Conservation (phyloP, 2,888 invertebrate species). For the Andrena dorsata region DNA sequence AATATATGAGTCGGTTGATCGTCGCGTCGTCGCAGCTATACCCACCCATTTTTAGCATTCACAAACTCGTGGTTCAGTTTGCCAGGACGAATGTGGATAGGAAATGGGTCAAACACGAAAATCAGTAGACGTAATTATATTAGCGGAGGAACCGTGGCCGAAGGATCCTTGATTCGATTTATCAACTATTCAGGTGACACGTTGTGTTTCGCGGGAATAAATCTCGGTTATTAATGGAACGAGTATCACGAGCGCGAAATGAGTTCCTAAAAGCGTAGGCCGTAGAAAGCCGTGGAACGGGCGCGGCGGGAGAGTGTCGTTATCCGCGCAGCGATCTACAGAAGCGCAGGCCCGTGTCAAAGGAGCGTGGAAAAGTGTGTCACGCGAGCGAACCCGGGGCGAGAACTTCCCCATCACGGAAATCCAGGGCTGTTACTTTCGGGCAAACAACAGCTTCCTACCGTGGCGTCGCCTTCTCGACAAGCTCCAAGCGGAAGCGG, state of each 20-base stretch:
- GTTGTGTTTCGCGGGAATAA: too few species aligned
- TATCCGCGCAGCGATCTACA: conserved; percentile 68
- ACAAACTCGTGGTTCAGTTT: too few species aligned
- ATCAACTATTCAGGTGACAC: too few species aligned
- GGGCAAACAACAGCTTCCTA: conserved; percentile 28
- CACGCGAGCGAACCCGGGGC: conserved; percentile 64
- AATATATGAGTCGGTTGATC: too few species aligned
- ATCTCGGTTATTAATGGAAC: conserved; percentile 21
- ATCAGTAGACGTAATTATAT: too few species aligned
- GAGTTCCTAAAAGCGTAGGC: conserved; percentile 33
- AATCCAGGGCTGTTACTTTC: conserved; percentile 50
- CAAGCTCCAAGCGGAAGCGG: conserved; percentile 30
- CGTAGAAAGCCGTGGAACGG: not conserved
- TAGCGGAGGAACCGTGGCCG: too few species aligned
- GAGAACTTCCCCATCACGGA: conserved; percentile 49
- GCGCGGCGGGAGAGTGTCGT: conserved; percentile 56
- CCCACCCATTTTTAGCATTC: too few species aligned
- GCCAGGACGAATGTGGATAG: too few species aligned
- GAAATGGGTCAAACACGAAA: too few species aligned
- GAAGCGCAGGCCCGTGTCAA: conserved; percentile 63
- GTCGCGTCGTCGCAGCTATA: too few species aligned
- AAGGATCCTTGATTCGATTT: too few species aligned
- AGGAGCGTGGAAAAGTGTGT: conserved; percentile 69
- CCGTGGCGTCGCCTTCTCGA: conserved; percentile 20
- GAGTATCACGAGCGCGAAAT: conserved; percentile 69